Conservation (phyloP, 1,140 invertebrate genomes). For the Apis dorsata region DNA sequence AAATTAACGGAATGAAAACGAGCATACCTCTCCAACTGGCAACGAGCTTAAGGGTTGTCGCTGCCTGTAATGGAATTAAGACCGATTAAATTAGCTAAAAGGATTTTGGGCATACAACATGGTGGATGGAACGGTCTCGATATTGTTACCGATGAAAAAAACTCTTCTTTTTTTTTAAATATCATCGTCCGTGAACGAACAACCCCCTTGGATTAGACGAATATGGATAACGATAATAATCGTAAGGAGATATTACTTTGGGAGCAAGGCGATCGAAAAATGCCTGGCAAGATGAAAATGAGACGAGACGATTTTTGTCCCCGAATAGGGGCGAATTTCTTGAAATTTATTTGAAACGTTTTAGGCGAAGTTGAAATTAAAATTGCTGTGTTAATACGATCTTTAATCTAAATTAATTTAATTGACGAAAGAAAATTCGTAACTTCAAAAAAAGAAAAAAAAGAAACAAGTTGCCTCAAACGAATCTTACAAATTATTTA, state of each 20-base stretch:
- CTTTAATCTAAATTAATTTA: too few species aligned
- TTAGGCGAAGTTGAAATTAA: too few species aligned
- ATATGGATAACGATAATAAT: neutral
- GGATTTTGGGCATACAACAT: conserved; percentile 55
- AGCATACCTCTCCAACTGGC: neutral
- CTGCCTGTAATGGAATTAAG: conserved; percentile 62
- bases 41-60: conserved; percentile 53
- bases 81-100: conserved; percentile 67
- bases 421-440: too few species aligned
- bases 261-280: neutral
- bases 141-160: conserved; percentile 40
- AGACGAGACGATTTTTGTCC: too few species aligned
- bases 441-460: too few species aligned
- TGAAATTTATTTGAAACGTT: too few species aligned
- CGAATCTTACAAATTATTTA: too few species aligned
- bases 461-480: too few species aligned
- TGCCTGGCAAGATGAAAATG: neutral
- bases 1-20: conserved; percentile 61
- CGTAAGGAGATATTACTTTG: neutral
- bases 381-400: too few species aligned
- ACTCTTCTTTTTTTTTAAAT: neutral
- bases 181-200: neutral
- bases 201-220: neutral
- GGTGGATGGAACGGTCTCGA: conserved; percentile 27
- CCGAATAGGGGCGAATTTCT: too few species aligned